Evolutionary conservation across 2,797 vertebrate genomes (phyloP).

Genomic region (Channa striata): DNA sequence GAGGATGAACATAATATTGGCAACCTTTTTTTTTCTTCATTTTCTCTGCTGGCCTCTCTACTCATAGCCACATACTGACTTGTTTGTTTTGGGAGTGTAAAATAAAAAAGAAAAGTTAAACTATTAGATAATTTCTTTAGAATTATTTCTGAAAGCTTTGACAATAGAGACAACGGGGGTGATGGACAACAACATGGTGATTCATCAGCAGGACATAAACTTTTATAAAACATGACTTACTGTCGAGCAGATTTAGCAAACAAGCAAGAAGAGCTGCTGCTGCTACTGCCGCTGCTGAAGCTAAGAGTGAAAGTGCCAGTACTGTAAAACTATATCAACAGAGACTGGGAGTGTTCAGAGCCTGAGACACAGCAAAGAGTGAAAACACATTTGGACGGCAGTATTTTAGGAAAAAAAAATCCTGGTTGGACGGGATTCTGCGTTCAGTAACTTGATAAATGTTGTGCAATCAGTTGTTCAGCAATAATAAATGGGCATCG

Average conservation of each 20-base stretch:
- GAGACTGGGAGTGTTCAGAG: not conserved
- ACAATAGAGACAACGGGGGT: not conserved
- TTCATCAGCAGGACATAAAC: constrained; percentile 4
- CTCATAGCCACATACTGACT: not conserved
- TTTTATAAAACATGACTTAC: not conserved
- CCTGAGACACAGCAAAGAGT: not conserved
- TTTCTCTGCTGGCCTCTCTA: not conserved
- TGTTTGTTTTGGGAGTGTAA: constrained; percentile 2
- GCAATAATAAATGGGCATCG: not conserved
- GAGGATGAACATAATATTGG: not conserved
- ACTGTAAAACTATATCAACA: not conserved
- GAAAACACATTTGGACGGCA: not conserved
- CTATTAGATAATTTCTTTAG: not conserved
- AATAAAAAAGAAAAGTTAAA: not conserved
- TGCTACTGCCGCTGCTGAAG: not conserved
- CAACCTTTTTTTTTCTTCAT: not conserved
- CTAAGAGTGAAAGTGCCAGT: not conserved
- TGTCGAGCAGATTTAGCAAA: constrained; percentile 16
- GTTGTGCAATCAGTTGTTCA: not conserved
- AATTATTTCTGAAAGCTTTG: constrained; percentile 2
- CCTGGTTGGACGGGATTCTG: not conserved
- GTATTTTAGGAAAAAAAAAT: not conserved
- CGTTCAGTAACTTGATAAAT: not conserved
- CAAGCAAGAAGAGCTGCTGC: not conserved
- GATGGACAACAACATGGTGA: constrained; percentile 14